Base-by-base conservation (phyloP, 2,888 invertebrate genomes). In the Camponotus fellah region DNA sequence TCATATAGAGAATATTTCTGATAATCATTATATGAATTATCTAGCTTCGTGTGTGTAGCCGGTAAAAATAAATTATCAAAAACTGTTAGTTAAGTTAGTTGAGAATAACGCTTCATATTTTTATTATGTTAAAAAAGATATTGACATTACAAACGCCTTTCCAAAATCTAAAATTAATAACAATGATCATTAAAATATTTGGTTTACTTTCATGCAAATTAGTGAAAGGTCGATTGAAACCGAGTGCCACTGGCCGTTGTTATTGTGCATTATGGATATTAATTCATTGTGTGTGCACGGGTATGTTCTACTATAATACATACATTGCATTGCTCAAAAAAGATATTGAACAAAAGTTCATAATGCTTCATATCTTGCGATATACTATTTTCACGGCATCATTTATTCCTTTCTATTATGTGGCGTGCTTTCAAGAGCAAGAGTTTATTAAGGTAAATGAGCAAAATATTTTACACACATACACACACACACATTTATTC, bases 261-360 rank as follows among this genome's bases (percentile, higher is more conserved):
- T 77, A n/a, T 3, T 58, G 77, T 68, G 1, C 2, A n/a, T 37
- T 21, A n/a, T 77, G 77, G 77, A 1, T 66, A 14, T 77, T 77
- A 3, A 1, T 68, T 43, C 68, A 77, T 58, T 77, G 43, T 10
- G 14, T 14, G 14, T 58, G 58, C 14, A 9, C 3, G 17, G 2
- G 5, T 21, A 0, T 53, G 0, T 37, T 8, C 6, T 53, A 49
- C 17, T 65, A 64, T 21, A 2, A 1, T 10, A 17, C 2, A 32
- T 32, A 5, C 40, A 26, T 5, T 3, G 4, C 2, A 10, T 14
- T 2, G n/a, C 10, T 43, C 34, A 3, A 5, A 17, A 10, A 53
- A 37, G 34, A 9, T 26, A 0, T 0, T 68, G 2, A 2, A 26
- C 26, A 26, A 8, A 77, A 40, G 1, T 32, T 17, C 0, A 1